Evolutionary conservation across 2,888 invertebrate genomes (phyloP), one percentile per base, ranked within the genome.

Genomic region (Acanthosoma haemorrhoidale): DNA sequence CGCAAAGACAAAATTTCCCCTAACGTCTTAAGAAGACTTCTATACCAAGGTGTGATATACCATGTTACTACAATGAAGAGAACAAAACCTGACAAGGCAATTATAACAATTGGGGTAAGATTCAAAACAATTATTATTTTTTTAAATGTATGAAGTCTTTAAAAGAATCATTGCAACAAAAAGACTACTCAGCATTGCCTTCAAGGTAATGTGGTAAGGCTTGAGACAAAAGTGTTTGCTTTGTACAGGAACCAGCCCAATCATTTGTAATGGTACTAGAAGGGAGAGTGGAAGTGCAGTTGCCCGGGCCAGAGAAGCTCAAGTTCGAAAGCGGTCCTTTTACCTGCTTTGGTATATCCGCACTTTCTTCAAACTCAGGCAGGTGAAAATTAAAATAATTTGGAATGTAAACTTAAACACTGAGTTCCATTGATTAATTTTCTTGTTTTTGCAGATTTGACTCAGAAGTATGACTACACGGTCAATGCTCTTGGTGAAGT

Each of bases 181-280:
- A 15, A 41, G 4, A 9, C 4, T 32, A 32, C 9, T 32, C 32
- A 32, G 16, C 4, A 41, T 4, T 16, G 9, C 18, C 16, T 3
- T 18, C 18, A 18, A 43, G 43, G 11, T 29, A 31, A 2, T 13
- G 29, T 16, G 15, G 1, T 4, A 16, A 43, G 3, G 16, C 15
- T 31, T 59, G 32, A 51, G 29, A 29, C 51, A 25, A 51, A 51
- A 51, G 25, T 25, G 51, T 51, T 51, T 25, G 25, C n/a, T 51
- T 25, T 51, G 51, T 61, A 2, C 58, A 72, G 71, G 72, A 69
- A 18, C 60, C 66, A 51, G 68, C 72, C 32, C 67, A 73, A 36
- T 72, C 70, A 8, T 74, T 75, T 59, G 69, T 75, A 8, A 72
- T 75, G 73, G 70, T 75, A 4, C 60, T 75, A 4, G 74, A 75